phyloP scores from a whole-genome alignment of 2,797 vertebrate genomes.

The Tangara arthus region DNA sequence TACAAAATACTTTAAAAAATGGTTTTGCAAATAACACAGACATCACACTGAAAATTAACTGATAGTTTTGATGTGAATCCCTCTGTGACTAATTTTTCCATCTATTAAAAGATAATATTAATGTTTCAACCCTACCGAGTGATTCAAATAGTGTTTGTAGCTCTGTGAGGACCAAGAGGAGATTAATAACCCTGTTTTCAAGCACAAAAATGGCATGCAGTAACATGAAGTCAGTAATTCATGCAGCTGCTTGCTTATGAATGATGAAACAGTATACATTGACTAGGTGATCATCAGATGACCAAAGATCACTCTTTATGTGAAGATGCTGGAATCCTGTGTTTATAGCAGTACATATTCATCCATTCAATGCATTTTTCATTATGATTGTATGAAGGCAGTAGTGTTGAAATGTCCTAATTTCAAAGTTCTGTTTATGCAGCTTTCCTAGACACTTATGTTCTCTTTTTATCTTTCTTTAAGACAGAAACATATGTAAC shows the following conservation, averaged over 20 bases:
- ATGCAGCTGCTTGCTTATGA: neutral
- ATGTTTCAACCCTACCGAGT: neutral
- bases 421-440: neutral
- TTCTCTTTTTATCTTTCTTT: neutral
- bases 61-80: constrained; percentile 32
- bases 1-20: neutral
- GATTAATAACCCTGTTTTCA: neutral
- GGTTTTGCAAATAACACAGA: neutral
- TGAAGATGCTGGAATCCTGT: neutral
- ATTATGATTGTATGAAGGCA: neutral
- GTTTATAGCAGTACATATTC: neutral
- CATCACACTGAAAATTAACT: neutral
- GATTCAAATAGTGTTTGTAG: neutral
- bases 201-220: neutral
- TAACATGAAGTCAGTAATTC: neutral
- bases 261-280: neutral
- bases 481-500: neutral
- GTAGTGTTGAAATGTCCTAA: neutral
- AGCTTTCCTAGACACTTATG: neutral
- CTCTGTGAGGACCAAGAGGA: neutral
- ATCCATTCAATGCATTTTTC: neutral
- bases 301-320: neutral
- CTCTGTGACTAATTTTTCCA: neutral
- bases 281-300: neutral
- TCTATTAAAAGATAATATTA: neutral